Conservation (phyloP, 2,113 vertebrate species). For the Nestor notabilis region DNA sequence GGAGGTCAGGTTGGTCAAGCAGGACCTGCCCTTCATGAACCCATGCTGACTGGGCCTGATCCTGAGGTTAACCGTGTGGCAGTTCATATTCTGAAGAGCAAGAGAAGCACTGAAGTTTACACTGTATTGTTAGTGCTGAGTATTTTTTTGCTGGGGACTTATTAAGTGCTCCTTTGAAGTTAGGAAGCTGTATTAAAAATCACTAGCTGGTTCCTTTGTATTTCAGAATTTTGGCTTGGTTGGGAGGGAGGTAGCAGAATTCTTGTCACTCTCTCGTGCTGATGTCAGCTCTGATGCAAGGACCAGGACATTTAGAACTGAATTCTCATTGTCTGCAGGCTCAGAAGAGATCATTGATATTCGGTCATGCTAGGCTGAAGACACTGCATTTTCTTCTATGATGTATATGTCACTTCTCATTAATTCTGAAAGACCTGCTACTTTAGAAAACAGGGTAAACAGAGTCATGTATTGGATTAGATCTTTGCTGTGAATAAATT, state of each 20-base stretch:
- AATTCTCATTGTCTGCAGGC: slow-evolving; percentile 10
- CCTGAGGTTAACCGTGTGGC: rapidly evolving
- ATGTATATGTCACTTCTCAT: slow-evolving; percentile 77
- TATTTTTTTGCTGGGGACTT: neutral
- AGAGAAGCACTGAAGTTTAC: neutral
- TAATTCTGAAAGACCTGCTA: slow-evolving; percentile 75
- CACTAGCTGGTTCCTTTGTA: neutral
- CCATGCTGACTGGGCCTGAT: neutral
- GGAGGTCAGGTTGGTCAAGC: neutral
- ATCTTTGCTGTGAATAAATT: slow-evolving; percentile 81
- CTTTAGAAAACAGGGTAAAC: slow-evolving; percentile 77
- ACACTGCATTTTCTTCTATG: slow-evolving; percentile 68
- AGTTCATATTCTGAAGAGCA: neutral
- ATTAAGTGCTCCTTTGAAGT: neutral
- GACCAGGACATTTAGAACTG: neutral
- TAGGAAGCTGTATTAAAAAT: neutral
- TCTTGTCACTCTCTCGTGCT: neutral
- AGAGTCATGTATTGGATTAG: slow-evolving; percentile 78
- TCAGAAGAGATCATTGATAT: slow-evolving; percentile 33
- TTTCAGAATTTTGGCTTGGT: neutral
- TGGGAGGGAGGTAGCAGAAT: neutral
- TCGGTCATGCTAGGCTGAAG: slow-evolving; percentile 71
- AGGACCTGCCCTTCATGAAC: neutral
- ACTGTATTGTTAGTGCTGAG: neutral
- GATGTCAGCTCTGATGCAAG: neutral